Evolutionary conservation across 2,113 vertebrate genomes (phyloP).

Genomic region (Urocitellus parryii): DNA sequence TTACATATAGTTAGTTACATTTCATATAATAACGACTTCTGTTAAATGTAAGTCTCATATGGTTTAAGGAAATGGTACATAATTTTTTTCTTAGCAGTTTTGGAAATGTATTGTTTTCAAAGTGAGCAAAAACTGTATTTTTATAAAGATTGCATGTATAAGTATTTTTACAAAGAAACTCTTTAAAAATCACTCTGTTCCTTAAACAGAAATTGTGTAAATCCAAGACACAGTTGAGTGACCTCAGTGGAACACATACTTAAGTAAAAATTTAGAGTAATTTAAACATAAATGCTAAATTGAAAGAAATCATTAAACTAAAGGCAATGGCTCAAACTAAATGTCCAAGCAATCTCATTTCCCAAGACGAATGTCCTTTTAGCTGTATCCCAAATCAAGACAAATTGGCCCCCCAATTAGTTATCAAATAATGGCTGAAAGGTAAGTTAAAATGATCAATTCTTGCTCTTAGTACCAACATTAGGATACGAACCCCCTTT

Average conservation of each 20-base stretch:
- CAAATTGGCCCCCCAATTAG: background rate
- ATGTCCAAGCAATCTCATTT: background rate
- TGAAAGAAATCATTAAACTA: background rate
- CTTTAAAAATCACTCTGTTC: background rate
- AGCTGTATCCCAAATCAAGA: background rate
- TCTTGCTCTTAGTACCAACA: background rate
- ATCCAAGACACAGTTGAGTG: background rate
- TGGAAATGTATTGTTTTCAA: conserved; percentile 20
- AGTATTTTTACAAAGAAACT: conserved; percentile 23
- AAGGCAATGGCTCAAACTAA: conserved; percentile 19
- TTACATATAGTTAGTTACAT: background rate
- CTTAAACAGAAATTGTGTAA: background rate
- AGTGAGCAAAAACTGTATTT: conserved; percentile 24
- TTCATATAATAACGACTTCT: background rate
- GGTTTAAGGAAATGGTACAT: background rate
- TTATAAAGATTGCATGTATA: background rate
- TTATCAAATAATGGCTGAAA: background rate
- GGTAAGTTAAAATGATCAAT: background rate
- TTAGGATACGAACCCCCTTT: background rate
- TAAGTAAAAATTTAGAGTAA: conserved; percentile 1
- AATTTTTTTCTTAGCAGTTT: background rate
- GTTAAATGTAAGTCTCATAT: background rate
- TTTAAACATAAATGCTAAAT: background rate
- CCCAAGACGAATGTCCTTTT: background rate
- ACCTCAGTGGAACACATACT: background rate